These are phyloP conservation scores for Tetranychus urticae DNA, from an alignment of 1,140 invertebrate genomes.

Conservation along the genomic window DNA sequence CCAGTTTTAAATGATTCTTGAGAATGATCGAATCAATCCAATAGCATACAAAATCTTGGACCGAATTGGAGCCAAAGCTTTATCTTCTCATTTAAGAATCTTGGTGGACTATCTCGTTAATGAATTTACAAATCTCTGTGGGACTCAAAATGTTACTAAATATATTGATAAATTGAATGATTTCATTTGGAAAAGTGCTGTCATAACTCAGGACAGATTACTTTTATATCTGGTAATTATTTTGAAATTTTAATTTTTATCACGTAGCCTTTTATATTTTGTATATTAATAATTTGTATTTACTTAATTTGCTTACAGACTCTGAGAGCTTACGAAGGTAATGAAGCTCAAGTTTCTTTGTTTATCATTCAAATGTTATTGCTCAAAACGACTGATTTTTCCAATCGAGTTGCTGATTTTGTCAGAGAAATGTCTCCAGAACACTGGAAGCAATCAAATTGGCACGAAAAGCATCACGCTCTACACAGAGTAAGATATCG, in stretches of 20 bases:
- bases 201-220: constrained; percentile 73
- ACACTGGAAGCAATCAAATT: constrained; percentile 87
- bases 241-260: constrained; percentile 16
- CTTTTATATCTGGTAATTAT: constrained; percentile 50
- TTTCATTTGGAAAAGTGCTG: constrained; percentile 92
- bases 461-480: constrained; percentile 81
- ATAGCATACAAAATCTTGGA: constrained; percentile 87
- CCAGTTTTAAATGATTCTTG: constrained; percentile 47
- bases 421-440: constrained; percentile 46
- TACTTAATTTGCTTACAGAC: constrained; percentile 27
- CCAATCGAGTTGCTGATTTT: constrained; percentile 75
- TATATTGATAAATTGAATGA: constrained; percentile 78
- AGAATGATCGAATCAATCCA: constrained; percentile 70
- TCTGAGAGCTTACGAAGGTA: constrained; percentile 67
- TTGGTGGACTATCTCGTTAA: constrained; percentile 83
- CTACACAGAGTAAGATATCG: constrained; percentile 37
- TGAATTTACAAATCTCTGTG: constrained; percentile 62
- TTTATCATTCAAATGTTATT: constrained; percentile 77
- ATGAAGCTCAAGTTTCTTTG: constrained; percentile 77
- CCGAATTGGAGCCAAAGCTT: constrained; percentile 61
- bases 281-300: neutral
- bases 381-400: constrained; percentile 60
- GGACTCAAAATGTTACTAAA: constrained; percentile 60
- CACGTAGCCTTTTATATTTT: constrained; percentile 11
- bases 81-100: constrained; percentile 69